These are phyloP conservation scores for Pseudotriccus pelzelni DNA, from an alignment of 2,797 vertebrate genomes.

Conservation along the genomic window DNA sequence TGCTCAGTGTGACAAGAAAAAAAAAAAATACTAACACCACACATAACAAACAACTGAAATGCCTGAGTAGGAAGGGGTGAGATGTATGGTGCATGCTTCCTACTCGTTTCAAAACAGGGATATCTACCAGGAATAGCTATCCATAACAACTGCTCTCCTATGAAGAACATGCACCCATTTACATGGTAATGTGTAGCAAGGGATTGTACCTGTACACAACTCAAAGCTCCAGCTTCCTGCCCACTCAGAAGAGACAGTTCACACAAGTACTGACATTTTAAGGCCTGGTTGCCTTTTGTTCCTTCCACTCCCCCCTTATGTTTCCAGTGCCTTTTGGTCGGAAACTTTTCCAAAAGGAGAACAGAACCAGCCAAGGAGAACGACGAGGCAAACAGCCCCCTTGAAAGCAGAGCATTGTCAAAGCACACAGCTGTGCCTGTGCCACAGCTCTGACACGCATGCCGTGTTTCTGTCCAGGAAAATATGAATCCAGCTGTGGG, in stretches of 20 bases:
- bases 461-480: background rate
- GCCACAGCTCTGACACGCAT: fast-evolving
- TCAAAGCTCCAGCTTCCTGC: background rate
- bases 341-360: background rate
- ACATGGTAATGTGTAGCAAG: background rate
- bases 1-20: background rate
- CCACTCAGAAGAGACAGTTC: background rate
- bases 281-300: background rate
- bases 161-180: background rate
- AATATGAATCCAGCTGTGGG: background rate
- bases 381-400: fast-evolving
- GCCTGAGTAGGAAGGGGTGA: background rate
- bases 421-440: background rate
- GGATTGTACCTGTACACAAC: fast-evolving
- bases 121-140: background rate
- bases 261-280: background rate
- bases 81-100: background rate
- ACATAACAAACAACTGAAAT: background rate
- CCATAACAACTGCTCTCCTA: background rate
- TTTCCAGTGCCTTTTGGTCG: background rate
- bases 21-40: background rate
- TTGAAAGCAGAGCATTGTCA: background rate
- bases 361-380: background rate
- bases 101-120: background rate
- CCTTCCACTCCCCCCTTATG: background rate